Percentiles rank a stretch among this genome's conserved stretches.
phyloP scores from a whole-genome alignment of 2,113 vertebrate species.

The Oncorhynchus nerka region DNA sequence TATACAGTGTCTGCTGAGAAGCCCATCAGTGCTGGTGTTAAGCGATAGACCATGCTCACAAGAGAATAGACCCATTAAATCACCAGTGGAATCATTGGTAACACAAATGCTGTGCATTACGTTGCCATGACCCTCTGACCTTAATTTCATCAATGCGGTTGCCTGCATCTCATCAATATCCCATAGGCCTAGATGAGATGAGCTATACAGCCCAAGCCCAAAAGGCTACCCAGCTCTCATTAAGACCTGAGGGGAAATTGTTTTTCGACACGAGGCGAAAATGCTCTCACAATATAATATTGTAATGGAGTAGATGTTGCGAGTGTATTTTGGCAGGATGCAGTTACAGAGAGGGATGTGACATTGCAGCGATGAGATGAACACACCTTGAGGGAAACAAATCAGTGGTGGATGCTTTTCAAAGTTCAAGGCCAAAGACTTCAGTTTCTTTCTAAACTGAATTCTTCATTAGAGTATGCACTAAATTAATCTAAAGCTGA shows the following conservation, averaged over 20 bases:
- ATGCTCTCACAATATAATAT: constrained; percentile 12
- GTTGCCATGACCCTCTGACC: constrained; percentile 11
- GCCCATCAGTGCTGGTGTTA: too few species aligned
- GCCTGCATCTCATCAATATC: constrained; percentile 40
- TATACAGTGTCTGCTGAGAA: too few species aligned
- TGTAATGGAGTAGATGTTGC: constrained; percentile 21
- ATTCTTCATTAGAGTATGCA: too few species aligned
- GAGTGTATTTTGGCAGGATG: not conserved
- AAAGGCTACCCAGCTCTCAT: constrained; percentile 7
- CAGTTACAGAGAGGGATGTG: constrained; percentile 5
- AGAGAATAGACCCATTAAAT: constrained; percentile 14
- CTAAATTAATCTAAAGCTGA: too few species aligned
- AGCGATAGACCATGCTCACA: too few species aligned
- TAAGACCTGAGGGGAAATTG: not conserved
- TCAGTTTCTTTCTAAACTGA: too few species aligned
- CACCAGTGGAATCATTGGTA: not conserved
- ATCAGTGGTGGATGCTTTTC: not conserved
- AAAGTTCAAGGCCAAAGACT: too few species aligned
- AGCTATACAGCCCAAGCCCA: constrained; percentile 5
- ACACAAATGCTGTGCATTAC: constrained; percentile 9
- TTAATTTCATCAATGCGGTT: constrained; percentile 28
- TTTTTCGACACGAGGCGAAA: constrained; percentile 10
- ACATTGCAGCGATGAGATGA: not conserved
- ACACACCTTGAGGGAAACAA: constrained; percentile 8
- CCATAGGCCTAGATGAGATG: constrained; percentile 13